Base-by-base conservation (phyloP, 1,140 invertebrate species). In the Eupeodes corollae region DNA sequence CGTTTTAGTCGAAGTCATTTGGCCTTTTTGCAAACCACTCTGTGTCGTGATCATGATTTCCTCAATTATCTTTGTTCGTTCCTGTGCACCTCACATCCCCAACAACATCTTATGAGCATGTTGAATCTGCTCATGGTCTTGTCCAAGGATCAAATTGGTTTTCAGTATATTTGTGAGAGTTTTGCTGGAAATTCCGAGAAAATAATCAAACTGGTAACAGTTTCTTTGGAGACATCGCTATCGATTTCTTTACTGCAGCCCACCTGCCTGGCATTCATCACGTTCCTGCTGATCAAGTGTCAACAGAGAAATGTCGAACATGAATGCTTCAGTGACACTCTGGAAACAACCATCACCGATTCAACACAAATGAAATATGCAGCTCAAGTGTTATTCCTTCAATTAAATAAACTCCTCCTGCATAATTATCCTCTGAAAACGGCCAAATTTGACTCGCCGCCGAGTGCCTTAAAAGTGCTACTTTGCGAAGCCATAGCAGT, bases 11-110 rank as follows among this genome's bases (percentile, higher is more conserved):
- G 0, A 9, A 48, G 21, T 14, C 55, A 57, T 31, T 61, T 61
- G 15, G 26, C 43, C n/a, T 59, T 52, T 15, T 33, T 65, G 5
- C 53, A 65, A 46, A 46, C 52, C n/a, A 56, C 39, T 14, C 51
- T 65, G n/a, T 65, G 62, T 26, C 56, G 61, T 0, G 62, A 65
- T 45, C 44, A 44, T 3, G 49, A 49, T 2, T 47, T 60, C 8
- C 16, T 65, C 6, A 32, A 46, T 1, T 43, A 35, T 13, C 59
- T 50, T 5, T 63, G 34, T 41, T 48, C 1, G 40, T 46, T 18
- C 13, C 41, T 6, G 48, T 56, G 34, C 15, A 3, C 13, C 44
- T 21, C 38, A 44, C 5, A 6, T n/a, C 13, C 31, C 40, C 12
- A 39, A 54, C 15, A 16, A 3, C 32, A 52, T 15, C 10, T 57